phyloP scores from a whole-genome alignment of 1,140 invertebrate species.

The Apis dorsata region DNA sequence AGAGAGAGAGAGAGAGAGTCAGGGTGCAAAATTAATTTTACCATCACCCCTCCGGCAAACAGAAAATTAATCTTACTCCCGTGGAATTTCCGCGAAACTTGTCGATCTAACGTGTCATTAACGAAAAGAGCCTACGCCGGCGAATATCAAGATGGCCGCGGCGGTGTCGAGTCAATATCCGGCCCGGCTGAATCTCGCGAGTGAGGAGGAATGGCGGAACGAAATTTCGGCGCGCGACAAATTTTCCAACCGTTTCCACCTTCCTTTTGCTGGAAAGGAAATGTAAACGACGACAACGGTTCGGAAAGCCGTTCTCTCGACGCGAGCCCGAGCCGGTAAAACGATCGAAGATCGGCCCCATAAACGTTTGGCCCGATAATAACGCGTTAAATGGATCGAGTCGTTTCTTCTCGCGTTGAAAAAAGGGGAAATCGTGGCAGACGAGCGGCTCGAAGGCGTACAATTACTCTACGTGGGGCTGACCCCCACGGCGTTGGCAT shows the following conservation, averaged over 20 bases:
- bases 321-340: background rate
- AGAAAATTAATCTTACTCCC: background rate
- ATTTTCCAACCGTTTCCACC: background rate
- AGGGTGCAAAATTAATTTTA: background rate
- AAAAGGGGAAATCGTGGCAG: conserved; percentile 27
- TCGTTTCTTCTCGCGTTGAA: background rate
- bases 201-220: background rate
- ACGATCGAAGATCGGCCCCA: background rate
- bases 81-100: background rate
- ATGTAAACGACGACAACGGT: no score
- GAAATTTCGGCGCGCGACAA: background rate
- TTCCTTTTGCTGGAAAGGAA: no score
- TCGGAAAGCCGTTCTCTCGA: no score
- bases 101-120: background rate
- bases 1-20: no score
- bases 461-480: conserved; percentile 5
- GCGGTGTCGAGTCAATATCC: no score
- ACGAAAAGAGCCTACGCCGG: background rate
- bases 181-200: no score
- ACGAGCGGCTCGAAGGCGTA: background rate
- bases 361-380: background rate
- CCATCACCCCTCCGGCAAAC: background rate
- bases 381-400: conserved; percentile 30
- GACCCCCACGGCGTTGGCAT: conserved; percentile 28
- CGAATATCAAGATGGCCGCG: background rate